A percentile compares a stretch with the other conserved stretches of the same genome.
Evolutionary conservation across 2,797 vertebrate genomes (phyloP).

Genomic region (Trachops cirrhosus): DNA sequence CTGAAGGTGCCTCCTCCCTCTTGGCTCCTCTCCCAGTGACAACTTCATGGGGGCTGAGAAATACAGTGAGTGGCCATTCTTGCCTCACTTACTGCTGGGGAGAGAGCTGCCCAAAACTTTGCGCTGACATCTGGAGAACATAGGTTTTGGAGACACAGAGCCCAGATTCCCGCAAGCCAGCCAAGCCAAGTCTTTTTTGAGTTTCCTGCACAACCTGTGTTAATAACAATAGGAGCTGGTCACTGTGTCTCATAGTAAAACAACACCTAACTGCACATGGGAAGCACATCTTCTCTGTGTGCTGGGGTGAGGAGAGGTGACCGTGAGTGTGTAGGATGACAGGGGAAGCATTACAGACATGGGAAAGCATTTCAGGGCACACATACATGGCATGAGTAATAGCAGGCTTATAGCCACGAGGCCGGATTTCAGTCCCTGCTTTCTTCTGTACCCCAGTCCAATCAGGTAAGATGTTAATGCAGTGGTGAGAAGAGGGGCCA

Average conservation of each 20-base stretch:
- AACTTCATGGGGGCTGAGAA: constrained; percentile 43
- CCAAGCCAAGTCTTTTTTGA: constrained; percentile 18
- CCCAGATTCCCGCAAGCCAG: neutral
- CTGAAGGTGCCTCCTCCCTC: neutral
- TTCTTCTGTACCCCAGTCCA: neutral
- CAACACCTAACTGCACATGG: neutral
- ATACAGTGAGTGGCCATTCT: constrained; percentile 37
- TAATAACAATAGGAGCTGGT: constrained; percentile 32
- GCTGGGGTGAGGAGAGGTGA: constrained; percentile 62
- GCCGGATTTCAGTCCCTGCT: neutral
- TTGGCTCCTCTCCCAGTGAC: constrained; percentile 11
- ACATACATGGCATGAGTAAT: constrained; percentile 63
- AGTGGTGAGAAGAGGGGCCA: neutral
- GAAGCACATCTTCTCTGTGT: neutral
- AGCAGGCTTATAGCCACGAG: constrained; percentile 34
- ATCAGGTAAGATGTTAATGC: neutral
- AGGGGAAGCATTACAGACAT: constrained; percentile 63
- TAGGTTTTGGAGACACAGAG: constrained; percentile 40
- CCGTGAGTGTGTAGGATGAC: constrained; percentile 56
- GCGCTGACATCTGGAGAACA: constrained; percentile 45
- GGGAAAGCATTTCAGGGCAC: constrained; percentile 69
- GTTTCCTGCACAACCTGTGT: constrained; percentile 41
- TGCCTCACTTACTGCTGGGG: neutral
- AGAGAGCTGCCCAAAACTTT: constrained; percentile 41
- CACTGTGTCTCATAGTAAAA: constrained; percentile 31